Percentiles rank a stretch among this genome's conserved stretches.
phyloP scores from a whole-genome alignment of 2,888 invertebrate genomes.

The Isotomurus palustris region DNA sequence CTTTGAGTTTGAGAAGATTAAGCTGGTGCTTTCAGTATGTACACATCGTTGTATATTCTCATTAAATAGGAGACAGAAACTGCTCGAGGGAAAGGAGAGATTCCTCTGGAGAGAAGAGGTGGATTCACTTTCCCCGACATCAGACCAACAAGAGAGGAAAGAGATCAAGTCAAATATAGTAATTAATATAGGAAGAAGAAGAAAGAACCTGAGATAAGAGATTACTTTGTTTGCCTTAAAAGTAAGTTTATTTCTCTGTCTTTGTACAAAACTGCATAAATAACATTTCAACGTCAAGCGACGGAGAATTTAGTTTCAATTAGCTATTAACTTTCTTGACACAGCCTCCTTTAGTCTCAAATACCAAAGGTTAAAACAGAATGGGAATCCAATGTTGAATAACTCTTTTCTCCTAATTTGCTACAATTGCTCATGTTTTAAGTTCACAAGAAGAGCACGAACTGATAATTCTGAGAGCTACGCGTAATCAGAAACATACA shows the following conservation, averaged over 20 bases:
- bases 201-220: not conserved
- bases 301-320: constrained; percentile 7
- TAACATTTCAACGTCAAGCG: too few species aligned
- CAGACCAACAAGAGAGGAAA: not conserved
- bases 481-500: too few species aligned
- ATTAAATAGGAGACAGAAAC: not conserved
- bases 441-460: not conserved
- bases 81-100: not conserved
- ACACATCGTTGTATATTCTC: not conserved
- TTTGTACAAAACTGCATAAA: too few species aligned
- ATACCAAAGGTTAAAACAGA: not conserved
- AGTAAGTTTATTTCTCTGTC: not conserved
- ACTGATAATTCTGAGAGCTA: not conserved
- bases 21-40: not conserved
- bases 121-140: not conserved
- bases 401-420: not conserved
- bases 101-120: too few species aligned
- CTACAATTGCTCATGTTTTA: not conserved
- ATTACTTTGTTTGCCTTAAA: not conserved
- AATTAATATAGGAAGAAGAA: constrained; percentile 2
- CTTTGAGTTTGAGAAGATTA: too few species aligned
- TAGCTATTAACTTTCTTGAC: constrained; percentile 11
- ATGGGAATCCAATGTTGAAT: not conserved
- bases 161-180: constrained; percentile 1
- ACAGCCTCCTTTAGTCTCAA: not conserved